Conservation (phyloP, 2,888 invertebrate genomes). For the Alcis repandata region DNA sequence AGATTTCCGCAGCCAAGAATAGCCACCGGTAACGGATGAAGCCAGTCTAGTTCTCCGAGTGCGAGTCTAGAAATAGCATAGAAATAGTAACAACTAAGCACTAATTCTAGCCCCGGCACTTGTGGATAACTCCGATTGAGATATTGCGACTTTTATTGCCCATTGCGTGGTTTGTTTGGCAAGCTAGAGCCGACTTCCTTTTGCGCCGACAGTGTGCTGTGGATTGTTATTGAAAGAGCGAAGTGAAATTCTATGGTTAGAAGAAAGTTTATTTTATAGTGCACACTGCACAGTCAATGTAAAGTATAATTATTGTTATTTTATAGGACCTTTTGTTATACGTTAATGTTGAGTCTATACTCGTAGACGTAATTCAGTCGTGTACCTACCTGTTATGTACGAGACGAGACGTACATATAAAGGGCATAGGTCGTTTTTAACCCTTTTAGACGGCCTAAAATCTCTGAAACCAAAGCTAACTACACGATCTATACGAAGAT, state of each 20-base stretch:
- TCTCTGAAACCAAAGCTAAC: too few species aligned
- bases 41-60: conserved; percentile 37
- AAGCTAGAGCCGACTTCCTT: conserved; percentile 36
- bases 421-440: too few species aligned
- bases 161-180: conserved; percentile 45
- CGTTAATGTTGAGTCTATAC: background rate
- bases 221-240: conserved; percentile 12
- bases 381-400: background rate
- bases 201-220: conserved; percentile 14
- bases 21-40: conserved; percentile 47
- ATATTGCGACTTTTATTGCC: conserved; percentile 47
- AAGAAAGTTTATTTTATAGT: conserved; percentile 19
- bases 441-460: too few species aligned
- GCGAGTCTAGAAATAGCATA: conserved; percentile 46
- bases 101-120: conserved; percentile 38
- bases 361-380: background rate
- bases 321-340: background rate
- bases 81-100: conserved; percentile 38
- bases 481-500: too few species aligned
- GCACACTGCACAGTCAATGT: background rate
- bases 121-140: conserved; percentile 40
- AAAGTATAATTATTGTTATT: background rate
- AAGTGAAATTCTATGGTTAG: conserved; percentile 17
- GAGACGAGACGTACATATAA: too few species aligned
- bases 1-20: conserved; percentile 46